Conservation (phyloP, 2,888 invertebrate species). For the Ormyrus thymus region DNA sequence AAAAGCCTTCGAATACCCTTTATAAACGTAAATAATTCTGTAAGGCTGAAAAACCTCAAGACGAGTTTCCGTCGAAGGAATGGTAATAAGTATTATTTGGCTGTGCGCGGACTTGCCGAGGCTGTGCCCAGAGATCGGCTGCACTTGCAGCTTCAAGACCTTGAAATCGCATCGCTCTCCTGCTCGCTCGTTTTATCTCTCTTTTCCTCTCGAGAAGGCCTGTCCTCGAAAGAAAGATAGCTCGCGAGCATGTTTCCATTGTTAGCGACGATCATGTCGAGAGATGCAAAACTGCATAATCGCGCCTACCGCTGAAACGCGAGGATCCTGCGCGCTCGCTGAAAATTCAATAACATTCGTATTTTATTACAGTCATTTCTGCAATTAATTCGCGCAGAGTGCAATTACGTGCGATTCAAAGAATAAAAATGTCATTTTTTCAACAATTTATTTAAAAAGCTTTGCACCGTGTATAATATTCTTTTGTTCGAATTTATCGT, state of each 20-base stretch:
- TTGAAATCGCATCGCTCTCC: conserved; percentile 59
- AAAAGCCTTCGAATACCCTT: too few species aligned
- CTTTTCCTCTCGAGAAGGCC: background rate
- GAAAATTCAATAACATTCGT: conserved; percentile 34
- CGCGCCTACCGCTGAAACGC: background rate
- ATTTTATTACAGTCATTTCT: conserved; percentile 33
- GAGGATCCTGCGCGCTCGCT: conserved; percentile 19
- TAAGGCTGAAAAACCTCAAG: too few species aligned
- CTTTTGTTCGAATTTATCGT: too few species aligned
- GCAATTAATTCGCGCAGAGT: too few species aligned
- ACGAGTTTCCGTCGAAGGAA: too few species aligned
- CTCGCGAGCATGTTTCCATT: conserved; percentile 17
- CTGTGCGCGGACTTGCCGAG: background rate
- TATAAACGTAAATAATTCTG: too few species aligned
- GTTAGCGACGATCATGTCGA: conserved; percentile 43
- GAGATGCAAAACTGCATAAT: conserved; percentile 24
- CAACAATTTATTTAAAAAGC: too few species aligned
- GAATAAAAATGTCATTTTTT: too few species aligned
- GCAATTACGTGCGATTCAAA: too few species aligned
- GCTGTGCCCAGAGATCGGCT: conserved; percentile 47
- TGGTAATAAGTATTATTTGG: too few species aligned
- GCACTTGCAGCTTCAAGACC: conserved; percentile 58
- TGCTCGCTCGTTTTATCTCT: background rate
- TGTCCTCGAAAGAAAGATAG: conserved; percentile 23
- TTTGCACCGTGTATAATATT: too few species aligned